These are phyloP conservation scores for Cynopterus brachyotis DNA, from an alignment of 2,113 vertebrate species.

Conservation along the genomic window DNA sequence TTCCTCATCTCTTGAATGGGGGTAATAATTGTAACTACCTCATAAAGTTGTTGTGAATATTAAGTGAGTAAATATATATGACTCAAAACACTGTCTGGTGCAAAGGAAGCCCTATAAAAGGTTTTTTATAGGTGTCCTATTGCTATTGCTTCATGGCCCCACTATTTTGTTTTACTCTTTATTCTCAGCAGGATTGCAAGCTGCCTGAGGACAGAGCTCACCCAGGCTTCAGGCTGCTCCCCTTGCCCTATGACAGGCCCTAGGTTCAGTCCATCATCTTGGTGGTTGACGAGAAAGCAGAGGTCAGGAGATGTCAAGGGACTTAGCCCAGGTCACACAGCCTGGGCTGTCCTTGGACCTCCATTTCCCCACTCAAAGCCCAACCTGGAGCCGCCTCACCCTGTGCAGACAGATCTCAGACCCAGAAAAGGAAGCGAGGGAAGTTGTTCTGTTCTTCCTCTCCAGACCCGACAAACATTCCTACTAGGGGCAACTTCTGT, in stretches of 20 bases:
- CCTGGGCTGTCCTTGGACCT: background rate
- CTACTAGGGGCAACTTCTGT: conserved; percentile 45
- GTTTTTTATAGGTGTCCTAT: conserved; percentile 6
- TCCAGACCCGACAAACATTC: background rate
- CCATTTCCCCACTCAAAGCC: background rate
- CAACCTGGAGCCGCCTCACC: background rate
- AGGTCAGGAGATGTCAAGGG: background rate
- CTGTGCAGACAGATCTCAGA: background rate
- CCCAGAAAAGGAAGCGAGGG: background rate
- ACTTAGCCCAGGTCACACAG: background rate
- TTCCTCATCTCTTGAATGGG: conserved; percentile 13
- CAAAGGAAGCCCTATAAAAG: background rate
- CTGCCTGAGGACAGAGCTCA: background rate
- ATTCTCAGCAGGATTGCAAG: background rate
- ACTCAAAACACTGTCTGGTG: conserved; percentile 16
- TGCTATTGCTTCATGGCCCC: background rate
- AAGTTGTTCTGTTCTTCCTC: background rate
- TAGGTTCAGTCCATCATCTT: background rate
- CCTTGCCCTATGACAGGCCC: background rate
- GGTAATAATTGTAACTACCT: background rate
- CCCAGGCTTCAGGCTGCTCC: background rate
- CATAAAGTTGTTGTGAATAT: background rate
- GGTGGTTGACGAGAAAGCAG: background rate
- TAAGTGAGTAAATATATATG: conserved; percentile 26
- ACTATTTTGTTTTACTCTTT: background rate